Evolutionary conservation across 37 sponge, comb jelly and placozoan genomes (phyloP).

Genomic region (Eunapius fragilis): DNA sequence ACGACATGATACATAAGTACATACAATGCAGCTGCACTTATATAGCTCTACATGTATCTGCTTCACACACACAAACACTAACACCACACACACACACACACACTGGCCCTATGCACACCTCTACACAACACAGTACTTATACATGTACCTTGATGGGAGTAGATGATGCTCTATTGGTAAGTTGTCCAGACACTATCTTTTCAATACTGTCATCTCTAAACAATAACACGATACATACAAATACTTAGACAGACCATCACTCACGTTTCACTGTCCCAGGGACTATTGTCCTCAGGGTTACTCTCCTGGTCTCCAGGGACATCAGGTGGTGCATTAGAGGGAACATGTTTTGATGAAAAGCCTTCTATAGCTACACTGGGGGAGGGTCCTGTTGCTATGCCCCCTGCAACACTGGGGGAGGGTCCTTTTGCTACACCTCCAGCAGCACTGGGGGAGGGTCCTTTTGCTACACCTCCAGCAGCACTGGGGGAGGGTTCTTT

Average conservation of each 20-base stretch:
- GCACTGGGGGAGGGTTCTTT: background rate
- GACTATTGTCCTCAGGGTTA: conserved; percentile 1
- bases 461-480: background rate
- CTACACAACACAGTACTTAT: background rate
- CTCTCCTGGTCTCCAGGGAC: background rate
- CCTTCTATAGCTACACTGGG: background rate
- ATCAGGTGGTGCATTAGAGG: background rate
- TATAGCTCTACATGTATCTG: too few relatives aligned
- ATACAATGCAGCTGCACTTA: too few relatives aligned
- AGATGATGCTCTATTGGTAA: conserved; percentile 39
- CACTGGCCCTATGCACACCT: too few relatives aligned
- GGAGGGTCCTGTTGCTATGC: background rate
- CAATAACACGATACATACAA: background rate
- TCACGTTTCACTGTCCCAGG: conserved; percentile 24
- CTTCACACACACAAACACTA: background rate
- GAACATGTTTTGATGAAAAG: background rate
- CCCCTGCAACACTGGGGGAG: background rate
- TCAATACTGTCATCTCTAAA: conserved; percentile 58
- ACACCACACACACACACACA: background rate
- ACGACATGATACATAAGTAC: too few relatives aligned
- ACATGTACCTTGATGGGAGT: conserved; percentile 59
- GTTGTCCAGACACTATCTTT: conserved; percentile 7
- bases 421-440: background rate
- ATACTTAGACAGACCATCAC: background rate
- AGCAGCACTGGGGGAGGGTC: background rate